These are phyloP conservation scores for Acrobasis consociella DNA, from an alignment of 2,888 invertebrate genomes.

Conservation along the genomic window DNA sequence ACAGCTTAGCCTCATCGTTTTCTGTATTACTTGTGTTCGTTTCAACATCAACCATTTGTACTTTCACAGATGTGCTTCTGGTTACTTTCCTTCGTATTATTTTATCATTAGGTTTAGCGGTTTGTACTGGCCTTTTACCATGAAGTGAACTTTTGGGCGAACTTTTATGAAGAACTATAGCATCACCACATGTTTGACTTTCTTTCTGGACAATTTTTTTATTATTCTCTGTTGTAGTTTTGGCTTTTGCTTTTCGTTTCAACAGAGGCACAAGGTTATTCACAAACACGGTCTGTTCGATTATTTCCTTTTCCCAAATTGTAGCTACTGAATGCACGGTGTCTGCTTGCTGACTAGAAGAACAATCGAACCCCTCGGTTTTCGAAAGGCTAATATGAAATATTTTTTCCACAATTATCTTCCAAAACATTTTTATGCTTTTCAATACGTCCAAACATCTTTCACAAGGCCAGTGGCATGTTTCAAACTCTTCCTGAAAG, in stretches of 20 bases:
- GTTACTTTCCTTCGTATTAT: conserved; percentile 25
- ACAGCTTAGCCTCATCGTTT: conserved; percentile 39
- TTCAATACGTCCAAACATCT: conserved; percentile 69
- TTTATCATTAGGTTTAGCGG: not conserved
- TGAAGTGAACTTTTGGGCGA: not conserved
- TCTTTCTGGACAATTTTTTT: conserved; percentile 10
- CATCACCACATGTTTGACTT: conserved; percentile 9
- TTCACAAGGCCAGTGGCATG: conserved; percentile 73
- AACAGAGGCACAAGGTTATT: conserved; percentile 46
- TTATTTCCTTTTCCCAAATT: conserved; percentile 62
- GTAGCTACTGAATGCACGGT: conserved; percentile 55
- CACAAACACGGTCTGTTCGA: conserved; percentile 56
- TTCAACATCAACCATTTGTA: conserved; percentile 45
- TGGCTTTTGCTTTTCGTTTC: conserved; percentile 28
- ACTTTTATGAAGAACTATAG: conserved; percentile 1
- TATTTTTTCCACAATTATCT: conserved; percentile 64
- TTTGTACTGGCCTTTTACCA: not conserved
- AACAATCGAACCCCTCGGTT: conserved; percentile 35
- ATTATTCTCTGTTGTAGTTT: conserved; percentile 11
- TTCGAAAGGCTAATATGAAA: conserved; percentile 55
- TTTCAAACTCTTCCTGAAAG: conserved; percentile 69
- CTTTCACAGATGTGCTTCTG: conserved; percentile 44
- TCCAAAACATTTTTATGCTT: conserved; percentile 74
- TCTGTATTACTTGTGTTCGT: conserved; percentile 38
- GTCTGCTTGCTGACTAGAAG: conserved; percentile 34